A percentile compares a stretch with the other conserved stretches of the same genome.
Evolutionary conservation across 2,797 vertebrate species (phyloP).

Genomic region (Falco columbarius): DNA sequence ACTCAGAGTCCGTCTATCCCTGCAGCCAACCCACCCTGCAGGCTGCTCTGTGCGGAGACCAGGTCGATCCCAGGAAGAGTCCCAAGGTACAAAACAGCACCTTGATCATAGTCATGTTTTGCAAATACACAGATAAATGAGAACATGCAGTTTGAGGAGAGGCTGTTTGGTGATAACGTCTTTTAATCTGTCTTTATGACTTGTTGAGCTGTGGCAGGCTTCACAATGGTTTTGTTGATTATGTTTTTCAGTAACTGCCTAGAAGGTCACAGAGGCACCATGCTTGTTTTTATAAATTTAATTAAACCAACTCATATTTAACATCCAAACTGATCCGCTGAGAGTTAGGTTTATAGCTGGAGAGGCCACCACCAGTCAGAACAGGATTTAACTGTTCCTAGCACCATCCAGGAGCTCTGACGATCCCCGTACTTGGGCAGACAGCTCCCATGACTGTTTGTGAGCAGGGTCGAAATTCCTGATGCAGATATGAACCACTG

Average conservation of each 20-base stretch:
- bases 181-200: not conserved
- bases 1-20: not conserved
- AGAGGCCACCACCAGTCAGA: not conserved
- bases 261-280: not conserved
- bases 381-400: not conserved
- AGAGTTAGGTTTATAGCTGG: not conserved
- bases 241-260: not conserved
- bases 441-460: fast-evolving
- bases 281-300: not conserved
- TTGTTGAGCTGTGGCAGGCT: not conserved
- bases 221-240: not conserved
- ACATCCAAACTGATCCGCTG: constrained; percentile 5
- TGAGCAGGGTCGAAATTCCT: not conserved
- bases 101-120: constrained; percentile 20
- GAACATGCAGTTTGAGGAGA: not conserved
- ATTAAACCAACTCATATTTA: constrained; percentile 14
- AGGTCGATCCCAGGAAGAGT: not conserved
- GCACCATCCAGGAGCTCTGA: not conserved
- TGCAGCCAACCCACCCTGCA: not conserved
- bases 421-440: not conserved
- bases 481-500: not conserved
- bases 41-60: not conserved
- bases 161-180: not conserved
- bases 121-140: constrained; percentile 18
- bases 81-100: not conserved